These are phyloP conservation scores for Rhyacophila evoluta DNA, from an alignment of 2,888 invertebrate genomes.

Conservation along the genomic window DNA sequence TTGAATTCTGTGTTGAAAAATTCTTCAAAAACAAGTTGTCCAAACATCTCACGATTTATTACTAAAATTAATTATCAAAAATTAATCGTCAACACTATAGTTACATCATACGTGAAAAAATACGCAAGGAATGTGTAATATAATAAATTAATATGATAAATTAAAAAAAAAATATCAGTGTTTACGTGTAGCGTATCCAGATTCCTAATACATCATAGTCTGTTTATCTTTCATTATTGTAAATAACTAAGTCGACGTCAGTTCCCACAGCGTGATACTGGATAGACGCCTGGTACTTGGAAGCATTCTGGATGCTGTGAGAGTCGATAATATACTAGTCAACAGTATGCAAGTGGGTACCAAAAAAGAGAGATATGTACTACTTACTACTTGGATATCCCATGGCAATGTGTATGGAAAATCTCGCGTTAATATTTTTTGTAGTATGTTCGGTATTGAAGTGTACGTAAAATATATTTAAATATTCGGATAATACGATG, in stretches of 20 bases:
- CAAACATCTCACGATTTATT: no score
- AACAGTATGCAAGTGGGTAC: neutral
- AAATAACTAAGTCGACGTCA: neutral
- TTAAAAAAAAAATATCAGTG: no score
- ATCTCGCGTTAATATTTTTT: no score
- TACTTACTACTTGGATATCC: neutral
- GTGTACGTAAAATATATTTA: neutral
- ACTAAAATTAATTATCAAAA: no score
- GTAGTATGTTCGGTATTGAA: neutral
- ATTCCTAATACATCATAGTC: neutral
- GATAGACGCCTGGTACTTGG: neutral
- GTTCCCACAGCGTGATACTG: neutral
- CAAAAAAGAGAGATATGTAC: neutral
- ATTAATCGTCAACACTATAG: no score
- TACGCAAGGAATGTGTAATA: no score
- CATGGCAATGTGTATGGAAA: neutral
- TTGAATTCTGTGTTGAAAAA: no score
- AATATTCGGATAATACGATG: neutral
- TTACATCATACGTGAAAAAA: no score
- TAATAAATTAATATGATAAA: no score
- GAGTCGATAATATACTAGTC: neutral
- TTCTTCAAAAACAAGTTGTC: no score
- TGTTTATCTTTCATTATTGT: conserved; percentile 6
- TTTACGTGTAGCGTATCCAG: neutral
- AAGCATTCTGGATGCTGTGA: neutral